Conservation (phyloP, 2,888 invertebrate species). For the Microdon myrmicae region DNA sequence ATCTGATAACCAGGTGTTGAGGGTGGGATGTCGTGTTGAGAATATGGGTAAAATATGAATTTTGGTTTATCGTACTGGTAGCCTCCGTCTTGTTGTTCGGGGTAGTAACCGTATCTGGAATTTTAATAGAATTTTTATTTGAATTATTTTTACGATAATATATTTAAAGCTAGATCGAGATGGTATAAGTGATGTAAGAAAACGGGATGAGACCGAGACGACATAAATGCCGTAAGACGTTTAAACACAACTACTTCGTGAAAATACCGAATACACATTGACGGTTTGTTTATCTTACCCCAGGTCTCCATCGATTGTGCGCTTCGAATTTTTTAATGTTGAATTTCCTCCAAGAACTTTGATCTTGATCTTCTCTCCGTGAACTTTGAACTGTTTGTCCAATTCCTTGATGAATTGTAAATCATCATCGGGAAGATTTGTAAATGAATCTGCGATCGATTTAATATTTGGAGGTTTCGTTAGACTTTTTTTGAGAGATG, state of each 20-base stretch:
- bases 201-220: neutral
- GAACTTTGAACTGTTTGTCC: slow-evolving; percentile 65
- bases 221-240: neutral
- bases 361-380: slow-evolving; percentile 65
- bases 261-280: slow-evolving; percentile 65
- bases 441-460: slow-evolving; percentile 58
- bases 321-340: slow-evolving; percentile 68
- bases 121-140: neutral
- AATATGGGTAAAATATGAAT: slow-evolving; percentile 77
- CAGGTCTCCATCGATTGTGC: slow-evolving; percentile 78
- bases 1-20: slow-evolving; percentile 57
- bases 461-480: slow-evolving; percentile 57
- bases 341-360: slow-evolving; percentile 64
- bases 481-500: slow-evolving; percentile 59
- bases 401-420: slow-evolving; percentile 65
- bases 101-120: slow-evolving; percentile 61
- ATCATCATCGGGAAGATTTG: slow-evolving; percentile 62
- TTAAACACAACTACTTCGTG: slow-evolving; percentile 61
- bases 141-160: neutral
- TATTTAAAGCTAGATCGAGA: neutral
- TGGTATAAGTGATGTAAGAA: neutral
- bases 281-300: slow-evolving; percentile 72
- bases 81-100: slow-evolving; percentile 54
- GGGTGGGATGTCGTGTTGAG: slow-evolving; percentile 72
- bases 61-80: slow-evolving; percentile 68